These are phyloP conservation scores for Gonatopus flavifemur DNA, from an alignment of 1,140 invertebrate species.

Conservation along the genomic window DNA sequence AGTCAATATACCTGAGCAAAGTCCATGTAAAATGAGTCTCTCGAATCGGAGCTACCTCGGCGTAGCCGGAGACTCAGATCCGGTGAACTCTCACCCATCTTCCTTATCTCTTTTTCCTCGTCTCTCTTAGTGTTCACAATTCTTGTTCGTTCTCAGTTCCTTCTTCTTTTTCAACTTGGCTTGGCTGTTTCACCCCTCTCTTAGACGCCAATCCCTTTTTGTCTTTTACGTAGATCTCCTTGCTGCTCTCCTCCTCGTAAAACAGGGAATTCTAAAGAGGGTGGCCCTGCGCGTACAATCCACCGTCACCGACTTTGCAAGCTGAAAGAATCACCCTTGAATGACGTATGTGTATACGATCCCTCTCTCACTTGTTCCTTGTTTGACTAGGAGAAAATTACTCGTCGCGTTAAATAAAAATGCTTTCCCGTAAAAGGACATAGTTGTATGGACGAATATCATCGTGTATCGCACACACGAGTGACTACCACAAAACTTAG, in stretches of 20 bases:
- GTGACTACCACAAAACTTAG: too few relatives aligned
- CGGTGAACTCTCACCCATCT: constrained; percentile 78
- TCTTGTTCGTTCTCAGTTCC: constrained; percentile 1
- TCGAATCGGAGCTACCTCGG: constrained; percentile 79
- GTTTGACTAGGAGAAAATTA: background rate
- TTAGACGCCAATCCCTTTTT: constrained; percentile 33
- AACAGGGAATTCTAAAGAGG: constrained; percentile 47
- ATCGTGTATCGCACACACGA: too few relatives aligned
- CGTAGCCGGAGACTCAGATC: constrained; percentile 80
- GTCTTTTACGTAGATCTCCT: constrained; percentile 37
- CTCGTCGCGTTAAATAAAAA: too few relatives aligned
- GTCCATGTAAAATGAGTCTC: constrained; percentile 87
- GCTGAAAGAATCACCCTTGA: constrained; percentile 39
- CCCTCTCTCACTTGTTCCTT: background rate
- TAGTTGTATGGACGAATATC: too few relatives aligned
- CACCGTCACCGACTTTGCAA: constrained; percentile 38
- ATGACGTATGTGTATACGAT: too few relatives aligned
- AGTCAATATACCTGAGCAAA: constrained; percentile 75
- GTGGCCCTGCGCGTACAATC: constrained; percentile 43
- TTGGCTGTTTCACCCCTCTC: constrained; percentile 21
- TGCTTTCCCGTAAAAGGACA: too few relatives aligned
- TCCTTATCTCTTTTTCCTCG: constrained; percentile 39
- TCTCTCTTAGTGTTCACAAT: constrained; percentile 6
- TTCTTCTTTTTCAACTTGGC: constrained; percentile 6
- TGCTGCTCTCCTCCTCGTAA: constrained; percentile 32